Percentiles rank a stretch among this genome's conserved stretches.
phyloP scores from a whole-genome alignment of 2,888 invertebrate species.

The Toxonevra muliebris region DNA sequence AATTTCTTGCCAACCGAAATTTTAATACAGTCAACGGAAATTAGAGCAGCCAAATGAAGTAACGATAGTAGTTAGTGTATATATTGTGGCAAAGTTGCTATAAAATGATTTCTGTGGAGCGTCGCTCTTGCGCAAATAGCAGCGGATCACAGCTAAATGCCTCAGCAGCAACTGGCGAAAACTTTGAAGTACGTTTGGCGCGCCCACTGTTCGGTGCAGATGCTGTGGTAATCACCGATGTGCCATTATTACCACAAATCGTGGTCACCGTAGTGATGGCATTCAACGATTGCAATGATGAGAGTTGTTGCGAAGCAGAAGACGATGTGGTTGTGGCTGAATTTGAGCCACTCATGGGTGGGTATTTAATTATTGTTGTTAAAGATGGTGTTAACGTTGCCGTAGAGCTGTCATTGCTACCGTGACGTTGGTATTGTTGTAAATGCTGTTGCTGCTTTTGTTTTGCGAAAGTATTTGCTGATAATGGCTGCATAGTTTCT shows the following conservation, averaged over 20 bases:
- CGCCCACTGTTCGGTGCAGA: slow-evolving; percentile 44
- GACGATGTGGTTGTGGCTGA: slow-evolving; percentile 32
- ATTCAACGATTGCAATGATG: slow-evolving; percentile 43
- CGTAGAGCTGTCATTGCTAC: slow-evolving; percentile 61
- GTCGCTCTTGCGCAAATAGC: slow-evolving; percentile 52
- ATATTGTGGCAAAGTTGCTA: slow-evolving; percentile 46
- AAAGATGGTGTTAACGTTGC: slow-evolving; percentile 58
- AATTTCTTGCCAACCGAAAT: no score
- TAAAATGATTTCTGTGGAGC: slow-evolving; percentile 63
- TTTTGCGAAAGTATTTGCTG: slow-evolving; percentile 21
- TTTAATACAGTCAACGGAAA: no score
- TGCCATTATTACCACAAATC: slow-evolving; percentile 50
- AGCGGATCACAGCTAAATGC: slow-evolving; percentile 59
- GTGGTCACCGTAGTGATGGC: slow-evolving; percentile 50
- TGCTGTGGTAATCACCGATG: slow-evolving; percentile 46
- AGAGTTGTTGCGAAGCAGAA: slow-evolving; percentile 40
- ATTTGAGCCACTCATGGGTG: slow-evolving; percentile 39
- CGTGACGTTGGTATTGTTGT: slow-evolving; percentile 36
- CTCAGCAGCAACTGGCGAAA: slow-evolving; percentile 49
- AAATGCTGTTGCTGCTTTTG: slow-evolving; percentile 27
- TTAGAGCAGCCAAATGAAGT: no score
- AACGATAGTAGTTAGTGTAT: no score
- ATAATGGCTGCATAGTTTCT: slow-evolving; percentile 47
- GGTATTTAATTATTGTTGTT: slow-evolving; percentile 56
- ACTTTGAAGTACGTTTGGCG: slow-evolving; percentile 48